Evolutionary conservation across 2,113 vertebrate species (phyloP), one percentile per base, ranked within the genome.

Genomic region (Loxodonta africana): DNA sequence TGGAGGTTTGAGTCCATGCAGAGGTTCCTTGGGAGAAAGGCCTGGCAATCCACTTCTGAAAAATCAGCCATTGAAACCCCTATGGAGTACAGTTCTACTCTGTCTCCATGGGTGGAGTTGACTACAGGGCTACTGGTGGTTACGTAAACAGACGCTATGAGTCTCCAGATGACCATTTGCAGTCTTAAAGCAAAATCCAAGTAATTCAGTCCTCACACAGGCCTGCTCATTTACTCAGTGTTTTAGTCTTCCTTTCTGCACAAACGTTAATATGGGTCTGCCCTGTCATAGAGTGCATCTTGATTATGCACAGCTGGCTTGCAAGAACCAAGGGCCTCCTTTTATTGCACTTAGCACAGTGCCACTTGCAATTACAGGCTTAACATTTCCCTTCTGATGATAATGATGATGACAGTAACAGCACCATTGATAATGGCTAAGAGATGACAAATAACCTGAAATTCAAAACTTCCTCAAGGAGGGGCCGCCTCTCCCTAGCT

Each of bases 341-440:
- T 17, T 12, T 12, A 84, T 23, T 28, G 83, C 96, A 90, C 95
- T 97, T 91, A 95, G 77, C 73, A 51, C 77, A 60, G n/a, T 44
- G 95, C 51, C 90, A 81, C 63, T 0, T 51, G 86, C 90, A 95
- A 97, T 96, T 95, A 96, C 62, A 94, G 77, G 76, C 87, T 96
- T 62, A 84, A 28, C 73, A 41, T 89, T 96, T 90, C 81, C 73
- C 74, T 96, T 94, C 91, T 97, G 93, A 96, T 97, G 91, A 90
- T 96, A 96, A 96, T 94, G 90, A 96, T 88, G 90, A 83, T 92
- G 90, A 82, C 91, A 87, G 88, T n/a, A 57, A 69, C 30, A 48
- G 94, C 84, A 82, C 67, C 92, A n/a, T 5, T 46, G 95, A 78
- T 83, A 82, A 97, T 51, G 81, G 81, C 81, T 57, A 83, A 77